These are phyloP conservation scores for Pseudorhiza aurosa DNA, from an alignment of 30 jellyfish, hydroid and myxozoan genomes.

Conservation along the genomic window DNA sequence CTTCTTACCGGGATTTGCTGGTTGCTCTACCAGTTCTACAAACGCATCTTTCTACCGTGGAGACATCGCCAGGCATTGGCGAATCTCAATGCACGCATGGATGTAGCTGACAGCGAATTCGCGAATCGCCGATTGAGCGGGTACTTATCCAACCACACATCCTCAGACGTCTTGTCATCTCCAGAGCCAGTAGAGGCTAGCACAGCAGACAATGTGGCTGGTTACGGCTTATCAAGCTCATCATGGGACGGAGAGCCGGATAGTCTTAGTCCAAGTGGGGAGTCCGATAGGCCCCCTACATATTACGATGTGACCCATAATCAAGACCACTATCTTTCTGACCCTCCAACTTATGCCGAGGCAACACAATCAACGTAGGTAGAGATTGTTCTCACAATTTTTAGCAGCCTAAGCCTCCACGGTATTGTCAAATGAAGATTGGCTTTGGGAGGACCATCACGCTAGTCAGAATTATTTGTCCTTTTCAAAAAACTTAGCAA, in stretches of 20 bases:
- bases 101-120: neutral
- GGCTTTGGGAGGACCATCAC: no score
- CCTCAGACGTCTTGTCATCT: neutral
- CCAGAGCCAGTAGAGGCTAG: neutral
- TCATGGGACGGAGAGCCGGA: neutral
- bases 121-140: neutral
- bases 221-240: neutral
- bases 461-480: no score
- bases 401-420: neutral
- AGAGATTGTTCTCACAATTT: neutral
- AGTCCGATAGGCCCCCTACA: conserved; percentile 9
- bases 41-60: conserved; percentile 14
- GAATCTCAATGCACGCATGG: neutral
- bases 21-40: conserved; percentile 6
- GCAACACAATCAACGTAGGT: neutral
- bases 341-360: conserved; percentile 22
- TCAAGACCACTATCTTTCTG: neutral
- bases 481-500: no score
- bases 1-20: neutral
- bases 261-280: neutral
- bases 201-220: neutral
- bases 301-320: conserved; percentile 8
- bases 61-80: neutral
- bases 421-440: neutral
- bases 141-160: neutral